These are phyloP conservation scores for Penelope pileata DNA, from an alignment of 2,113 vertebrate species.

Conservation along the genomic window DNA sequence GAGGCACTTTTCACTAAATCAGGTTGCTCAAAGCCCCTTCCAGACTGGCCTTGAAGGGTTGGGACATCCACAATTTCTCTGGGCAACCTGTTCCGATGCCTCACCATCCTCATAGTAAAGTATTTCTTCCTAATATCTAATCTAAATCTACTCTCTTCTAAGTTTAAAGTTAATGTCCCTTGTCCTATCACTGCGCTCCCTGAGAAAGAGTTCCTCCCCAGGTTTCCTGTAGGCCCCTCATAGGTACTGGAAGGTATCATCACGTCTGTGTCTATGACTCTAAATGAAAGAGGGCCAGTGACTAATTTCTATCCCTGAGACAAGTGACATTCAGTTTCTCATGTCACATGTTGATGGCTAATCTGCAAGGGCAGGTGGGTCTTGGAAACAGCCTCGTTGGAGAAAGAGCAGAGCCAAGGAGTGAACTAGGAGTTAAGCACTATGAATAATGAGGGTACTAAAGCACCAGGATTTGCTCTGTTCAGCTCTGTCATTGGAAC, in stretches of 20 bases:
- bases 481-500: background rate
- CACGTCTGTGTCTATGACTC: background rate
- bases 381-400: rapidly evolving
- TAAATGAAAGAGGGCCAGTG: background rate
- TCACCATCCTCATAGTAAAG: background rate
- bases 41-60: background rate
- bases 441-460: background rate
- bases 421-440: background rate
- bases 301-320: background rate
- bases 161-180: background rate
- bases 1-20: background rate
- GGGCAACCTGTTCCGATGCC: background rate
- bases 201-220: background rate
- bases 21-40: background rate
- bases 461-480: background rate
- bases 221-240: background rate
- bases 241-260: background rate
- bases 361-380: background rate
- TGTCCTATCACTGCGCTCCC: background rate
- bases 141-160: background rate
- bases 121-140: background rate
- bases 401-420: background rate
- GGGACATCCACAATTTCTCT: background rate
- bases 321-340: background rate
- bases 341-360: background rate